Evolutionary conservation across 2,113 vertebrate genomes (phyloP).

Genomic region (Sapajus apella): DNA sequence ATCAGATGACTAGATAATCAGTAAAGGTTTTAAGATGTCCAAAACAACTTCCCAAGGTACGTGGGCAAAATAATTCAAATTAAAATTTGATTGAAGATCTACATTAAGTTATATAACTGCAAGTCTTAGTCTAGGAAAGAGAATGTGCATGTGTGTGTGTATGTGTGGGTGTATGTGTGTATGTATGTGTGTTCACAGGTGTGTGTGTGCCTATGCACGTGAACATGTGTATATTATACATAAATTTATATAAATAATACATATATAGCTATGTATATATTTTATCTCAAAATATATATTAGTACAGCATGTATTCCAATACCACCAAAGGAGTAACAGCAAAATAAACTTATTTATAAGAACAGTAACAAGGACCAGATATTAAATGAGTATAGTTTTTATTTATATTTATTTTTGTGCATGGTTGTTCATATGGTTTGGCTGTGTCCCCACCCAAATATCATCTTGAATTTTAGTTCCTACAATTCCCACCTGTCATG

Average conservation of each 20-base stretch:
- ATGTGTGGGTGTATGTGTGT: too few species aligned
- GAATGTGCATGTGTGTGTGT: neutral
- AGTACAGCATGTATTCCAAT: neutral
- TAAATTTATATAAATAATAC: too few species aligned
- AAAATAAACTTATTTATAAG: neutral
- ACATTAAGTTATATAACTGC: neutral
- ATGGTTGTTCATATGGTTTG: neutral
- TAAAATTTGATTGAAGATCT: neutral
- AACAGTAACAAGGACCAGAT: neutral
- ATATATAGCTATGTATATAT: too few species aligned
- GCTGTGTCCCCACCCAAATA: too few species aligned
- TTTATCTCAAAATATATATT: neutral
- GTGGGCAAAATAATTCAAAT: neutral
- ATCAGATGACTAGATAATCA: neutral
- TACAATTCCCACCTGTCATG: too few species aligned
- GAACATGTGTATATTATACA: too few species aligned
- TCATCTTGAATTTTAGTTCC: too few species aligned
- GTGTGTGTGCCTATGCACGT: accelerated
- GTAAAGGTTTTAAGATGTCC: neutral
- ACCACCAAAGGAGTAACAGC: neutral
- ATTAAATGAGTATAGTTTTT: neutral
- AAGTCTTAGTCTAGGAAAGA: neutral
- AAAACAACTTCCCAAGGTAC: neutral
- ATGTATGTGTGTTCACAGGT: accelerated
- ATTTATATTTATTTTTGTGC: neutral